phyloP scores from a whole-genome alignment of 2,888 invertebrate genomes.

The Nemurella pictetii region DNA sequence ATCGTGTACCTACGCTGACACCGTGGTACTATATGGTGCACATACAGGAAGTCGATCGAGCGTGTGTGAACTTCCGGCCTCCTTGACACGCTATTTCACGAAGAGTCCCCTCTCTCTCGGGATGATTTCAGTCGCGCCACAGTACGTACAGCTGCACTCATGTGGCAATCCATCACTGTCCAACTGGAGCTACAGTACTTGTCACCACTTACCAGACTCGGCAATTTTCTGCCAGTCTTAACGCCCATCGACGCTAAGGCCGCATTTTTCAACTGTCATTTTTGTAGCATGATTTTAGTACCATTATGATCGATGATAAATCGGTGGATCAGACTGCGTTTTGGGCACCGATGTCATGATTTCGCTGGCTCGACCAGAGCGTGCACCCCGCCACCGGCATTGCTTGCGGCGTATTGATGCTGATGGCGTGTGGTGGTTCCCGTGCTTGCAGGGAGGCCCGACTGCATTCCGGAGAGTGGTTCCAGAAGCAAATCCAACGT shows the following conservation, averaged over 20 bases:
- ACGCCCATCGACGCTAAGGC: background rate
- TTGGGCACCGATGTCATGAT: too few relatives aligned
- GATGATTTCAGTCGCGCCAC: conserved; percentile 10
- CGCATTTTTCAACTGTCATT: too few relatives aligned
- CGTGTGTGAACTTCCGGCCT: conserved; percentile 25
- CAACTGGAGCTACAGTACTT: background rate
- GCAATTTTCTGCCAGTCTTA: background rate
- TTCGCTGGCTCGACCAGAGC: too few relatives aligned
- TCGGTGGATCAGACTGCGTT: too few relatives aligned
- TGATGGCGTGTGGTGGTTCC: background rate
- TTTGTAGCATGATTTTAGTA: too few relatives aligned
- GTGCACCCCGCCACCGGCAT: too few relatives aligned
- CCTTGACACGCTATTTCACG: background rate
- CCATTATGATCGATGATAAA: too few relatives aligned
- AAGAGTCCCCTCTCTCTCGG: background rate
- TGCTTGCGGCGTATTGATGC: background rate
- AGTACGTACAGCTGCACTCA: background rate
- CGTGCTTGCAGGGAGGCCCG: conserved; percentile 39
- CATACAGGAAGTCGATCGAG: background rate
- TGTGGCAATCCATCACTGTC: background rate
- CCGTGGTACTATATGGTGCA: background rate
- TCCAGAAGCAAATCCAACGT: conserved; percentile 39
- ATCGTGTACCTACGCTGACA: background rate
- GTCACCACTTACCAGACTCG: background rate
- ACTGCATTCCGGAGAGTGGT: conserved; percentile 41